Percentiles rank a stretch among this genome's conserved stretches.
Evolutionary conservation across 2,797 vertebrate genomes (phyloP).

Genomic region (Tinamus major): DNA sequence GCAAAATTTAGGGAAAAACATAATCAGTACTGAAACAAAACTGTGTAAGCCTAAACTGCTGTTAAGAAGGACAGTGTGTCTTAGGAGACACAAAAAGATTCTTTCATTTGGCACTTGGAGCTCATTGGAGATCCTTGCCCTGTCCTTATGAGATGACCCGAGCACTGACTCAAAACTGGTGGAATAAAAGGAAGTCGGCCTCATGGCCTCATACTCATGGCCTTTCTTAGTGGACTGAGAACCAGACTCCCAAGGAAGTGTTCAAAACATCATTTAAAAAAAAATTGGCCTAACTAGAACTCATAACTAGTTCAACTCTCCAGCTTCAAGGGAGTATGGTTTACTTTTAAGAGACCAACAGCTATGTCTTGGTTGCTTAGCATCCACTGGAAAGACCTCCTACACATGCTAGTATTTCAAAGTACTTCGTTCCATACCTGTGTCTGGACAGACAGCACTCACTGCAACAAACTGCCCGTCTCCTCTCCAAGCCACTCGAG

Average conservation of each 20-base stretch:
- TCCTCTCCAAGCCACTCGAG: constrained; percentile 91
- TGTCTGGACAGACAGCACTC: constrained; percentile 87
- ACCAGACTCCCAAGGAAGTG: neutral
- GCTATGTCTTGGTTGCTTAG: neutral
- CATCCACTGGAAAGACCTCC: neutral
- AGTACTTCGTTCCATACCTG: constrained; percentile 78
- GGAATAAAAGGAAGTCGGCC: neutral
- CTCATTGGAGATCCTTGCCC: neutral
- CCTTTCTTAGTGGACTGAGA: neutral
- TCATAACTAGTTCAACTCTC: neutral
- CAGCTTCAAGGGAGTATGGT: neutral
- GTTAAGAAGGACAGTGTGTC: neutral
- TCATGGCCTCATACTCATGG: neutral
- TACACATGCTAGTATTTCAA: neutral
- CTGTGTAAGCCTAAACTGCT: neutral
- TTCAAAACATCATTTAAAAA: fast-evolving
- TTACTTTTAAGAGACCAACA: neutral
- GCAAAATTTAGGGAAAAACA: neutral
- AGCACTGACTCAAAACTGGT: neutral
- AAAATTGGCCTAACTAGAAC: neutral
- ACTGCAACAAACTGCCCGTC: constrained; percentile 95
- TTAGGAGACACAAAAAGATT: neutral
- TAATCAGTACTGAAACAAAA: neutral
- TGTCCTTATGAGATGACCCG: neutral
- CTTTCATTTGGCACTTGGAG: neutral